Conservation (phyloP, 2,888 invertebrate species). For the Drosophila ustulata region DNA sequence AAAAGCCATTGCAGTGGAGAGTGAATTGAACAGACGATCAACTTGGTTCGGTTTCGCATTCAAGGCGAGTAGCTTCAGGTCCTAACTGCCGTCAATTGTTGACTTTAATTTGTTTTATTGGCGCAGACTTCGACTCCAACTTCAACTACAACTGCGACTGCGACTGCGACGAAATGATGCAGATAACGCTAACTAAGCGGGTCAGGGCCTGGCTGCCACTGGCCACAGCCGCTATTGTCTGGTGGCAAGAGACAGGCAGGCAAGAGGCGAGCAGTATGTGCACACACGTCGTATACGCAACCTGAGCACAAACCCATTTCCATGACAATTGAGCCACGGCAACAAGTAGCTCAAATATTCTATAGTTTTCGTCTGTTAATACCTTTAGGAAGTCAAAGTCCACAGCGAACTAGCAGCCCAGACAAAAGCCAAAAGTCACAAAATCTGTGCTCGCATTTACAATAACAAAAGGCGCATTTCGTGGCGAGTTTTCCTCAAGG, state of each 20-base stretch:
- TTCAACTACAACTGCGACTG: constrained; percentile 22
- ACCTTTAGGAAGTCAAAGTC: constrained; percentile 79
- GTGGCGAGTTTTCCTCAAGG: constrained; percentile 61
- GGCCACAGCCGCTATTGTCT: constrained; percentile 48
- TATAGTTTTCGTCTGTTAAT: constrained; percentile 62
- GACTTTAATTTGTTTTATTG: constrained; percentile 79
- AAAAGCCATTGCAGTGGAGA: constrained; percentile 15
- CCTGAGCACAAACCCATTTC: constrained; percentile 64
- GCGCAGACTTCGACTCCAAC: constrained; percentile 33
- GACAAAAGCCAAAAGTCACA: constrained; percentile 54
- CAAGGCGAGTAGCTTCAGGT: constrained; percentile 80
- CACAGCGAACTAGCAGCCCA: constrained; percentile 39
- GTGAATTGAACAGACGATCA: constrained; percentile 36
- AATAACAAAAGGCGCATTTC: constrained; percentile 68
- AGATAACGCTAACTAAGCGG: constrained; percentile 76
- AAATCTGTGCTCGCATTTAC: constrained; percentile 53
- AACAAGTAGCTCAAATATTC: constrained; percentile 74
- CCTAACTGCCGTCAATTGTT: constrained; percentile 78
- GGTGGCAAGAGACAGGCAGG: constrained; percentile 15
- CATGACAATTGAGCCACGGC: constrained; percentile 71
- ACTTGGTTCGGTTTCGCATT: constrained; percentile 32
- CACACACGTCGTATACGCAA: constrained; percentile 79
- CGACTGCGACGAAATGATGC: constrained; percentile 42
- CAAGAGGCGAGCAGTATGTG: constrained; percentile 44
- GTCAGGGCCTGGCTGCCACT: constrained; percentile 66